phyloP scores from a whole-genome alignment of 2,113 vertebrate species.

The Phaethornis superciliosus region DNA sequence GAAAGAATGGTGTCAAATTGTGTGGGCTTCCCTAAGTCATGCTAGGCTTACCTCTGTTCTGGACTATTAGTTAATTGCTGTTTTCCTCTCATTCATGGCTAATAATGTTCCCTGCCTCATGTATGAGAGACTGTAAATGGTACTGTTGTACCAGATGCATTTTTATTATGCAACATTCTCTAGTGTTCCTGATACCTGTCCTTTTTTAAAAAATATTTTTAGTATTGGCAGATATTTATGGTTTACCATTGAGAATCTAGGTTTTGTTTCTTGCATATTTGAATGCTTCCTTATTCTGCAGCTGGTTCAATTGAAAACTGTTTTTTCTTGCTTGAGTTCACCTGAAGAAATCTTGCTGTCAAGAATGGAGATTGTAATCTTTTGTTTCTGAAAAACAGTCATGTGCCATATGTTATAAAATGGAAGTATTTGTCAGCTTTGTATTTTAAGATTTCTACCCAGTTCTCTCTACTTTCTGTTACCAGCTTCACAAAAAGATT shows the following conservation, averaged over 20 bases:
- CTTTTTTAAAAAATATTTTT: background rate
- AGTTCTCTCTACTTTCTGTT: background rate
- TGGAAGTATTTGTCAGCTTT: background rate
- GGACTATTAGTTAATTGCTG: background rate
- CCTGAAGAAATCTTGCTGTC: background rate
- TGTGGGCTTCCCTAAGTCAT: background rate
- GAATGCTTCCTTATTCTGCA: background rate
- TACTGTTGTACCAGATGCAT: background rate
- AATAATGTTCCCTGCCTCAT: background rate
- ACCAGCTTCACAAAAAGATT: background rate
- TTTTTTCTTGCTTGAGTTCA: background rate
- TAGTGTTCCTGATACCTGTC: background rate
- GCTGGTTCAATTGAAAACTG: background rate
- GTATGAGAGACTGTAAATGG: background rate
- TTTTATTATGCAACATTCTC: background rate
- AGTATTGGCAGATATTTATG: background rate
- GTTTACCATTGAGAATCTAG: background rate
- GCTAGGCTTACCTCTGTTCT: background rate
- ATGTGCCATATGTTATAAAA: background rate
- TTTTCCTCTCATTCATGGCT: background rate
- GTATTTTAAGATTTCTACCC: background rate
- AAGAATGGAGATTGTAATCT: background rate
- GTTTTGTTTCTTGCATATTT: background rate
- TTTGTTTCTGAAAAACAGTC: background rate
- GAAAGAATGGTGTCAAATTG: background rate